Conservation (phyloP, 2,888 invertebrate genomes). For the Nasonovia ribisnigri region DNA sequence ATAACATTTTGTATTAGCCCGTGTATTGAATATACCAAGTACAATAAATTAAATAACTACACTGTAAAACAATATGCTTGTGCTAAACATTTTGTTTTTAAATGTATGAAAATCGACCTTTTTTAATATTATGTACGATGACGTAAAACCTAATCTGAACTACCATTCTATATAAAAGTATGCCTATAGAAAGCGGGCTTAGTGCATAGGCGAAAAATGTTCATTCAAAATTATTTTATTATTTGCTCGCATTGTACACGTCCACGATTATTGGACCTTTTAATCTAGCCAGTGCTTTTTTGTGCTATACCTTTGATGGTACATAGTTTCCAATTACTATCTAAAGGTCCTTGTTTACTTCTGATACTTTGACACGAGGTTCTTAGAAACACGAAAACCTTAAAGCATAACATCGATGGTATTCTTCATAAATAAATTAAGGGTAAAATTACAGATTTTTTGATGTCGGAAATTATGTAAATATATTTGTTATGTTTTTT, state of each 20-base stretch:
- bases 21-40: background rate
- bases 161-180: background rate
- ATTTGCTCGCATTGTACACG: background rate
- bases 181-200: background rate
- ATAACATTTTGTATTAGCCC: background rate
- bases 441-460: conserved; percentile 31
- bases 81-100: background rate
- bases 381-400: background rate
- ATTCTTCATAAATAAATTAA: conserved; percentile 29
- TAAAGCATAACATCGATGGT: background rate
- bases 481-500: conserved; percentile 34
- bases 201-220: background rate
- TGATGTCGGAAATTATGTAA: conserved; percentile 32
- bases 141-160: background rate
- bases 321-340: conserved; percentile 41
- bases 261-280: background rate
- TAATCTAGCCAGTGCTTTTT: background rate
- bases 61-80: background rate
- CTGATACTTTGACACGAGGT: background rate
- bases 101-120: background rate
- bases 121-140: background rate
- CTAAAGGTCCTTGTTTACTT: conserved; percentile 31
- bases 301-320: background rate
- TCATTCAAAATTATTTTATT: background rate
- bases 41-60: background rate